These are phyloP conservation scores for Bungarus multicinctus DNA, from an alignment of 2,113 vertebrate genomes.

Conservation along the genomic window DNA sequence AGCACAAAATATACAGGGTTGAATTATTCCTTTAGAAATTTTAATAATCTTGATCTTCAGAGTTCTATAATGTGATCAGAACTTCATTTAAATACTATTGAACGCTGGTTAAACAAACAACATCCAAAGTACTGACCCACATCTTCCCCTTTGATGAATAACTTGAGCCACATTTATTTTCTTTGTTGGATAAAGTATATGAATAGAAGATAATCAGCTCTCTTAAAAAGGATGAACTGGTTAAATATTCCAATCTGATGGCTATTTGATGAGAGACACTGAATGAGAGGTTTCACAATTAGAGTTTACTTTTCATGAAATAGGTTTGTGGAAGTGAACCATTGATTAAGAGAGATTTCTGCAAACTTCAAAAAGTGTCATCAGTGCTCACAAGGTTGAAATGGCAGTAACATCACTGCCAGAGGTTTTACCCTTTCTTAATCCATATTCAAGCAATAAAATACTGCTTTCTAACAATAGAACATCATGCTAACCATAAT, in stretches of 20 bases:
- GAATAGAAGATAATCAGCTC: not conserved
- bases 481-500: not conserved
- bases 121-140: not conserved
- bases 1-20: not conserved
- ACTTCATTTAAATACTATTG: not conserved
- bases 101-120: not conserved
- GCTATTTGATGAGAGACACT: not conserved
- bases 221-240: not conserved
- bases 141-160: not conserved
- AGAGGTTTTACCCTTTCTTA: not conserved
- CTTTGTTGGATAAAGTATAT: not conserved
- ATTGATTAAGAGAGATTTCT: not conserved
- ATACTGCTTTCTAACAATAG: not conserved
- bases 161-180: not conserved
- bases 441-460: not conserved
- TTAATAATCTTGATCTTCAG: not conserved
- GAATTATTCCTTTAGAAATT: not conserved
- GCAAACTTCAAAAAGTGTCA: not conserved
- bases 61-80: not conserved
- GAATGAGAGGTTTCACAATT: not conserved
- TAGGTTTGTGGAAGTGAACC: not conserved
- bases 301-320: not conserved
- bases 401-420: not conserved
- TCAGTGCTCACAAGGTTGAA: not conserved
- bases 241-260: not conserved